Conservation (phyloP, 2,113 vertebrate species). For the Pitta sordida region DNA sequence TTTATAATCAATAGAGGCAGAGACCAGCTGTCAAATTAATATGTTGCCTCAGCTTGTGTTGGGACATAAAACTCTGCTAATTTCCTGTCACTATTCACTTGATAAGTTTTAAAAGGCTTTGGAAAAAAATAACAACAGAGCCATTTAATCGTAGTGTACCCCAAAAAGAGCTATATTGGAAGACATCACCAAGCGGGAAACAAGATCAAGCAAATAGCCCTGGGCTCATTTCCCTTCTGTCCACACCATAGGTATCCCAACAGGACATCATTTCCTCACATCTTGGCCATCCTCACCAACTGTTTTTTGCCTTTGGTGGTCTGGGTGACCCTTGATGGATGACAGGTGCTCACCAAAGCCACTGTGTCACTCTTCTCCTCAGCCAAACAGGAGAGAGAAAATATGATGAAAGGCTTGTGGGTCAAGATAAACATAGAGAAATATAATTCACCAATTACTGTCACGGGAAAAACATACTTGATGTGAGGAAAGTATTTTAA, state of each 20-base stretch:
- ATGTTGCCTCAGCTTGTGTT: not conserved
- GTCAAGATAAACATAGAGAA: not conserved
- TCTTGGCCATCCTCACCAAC: not conserved
- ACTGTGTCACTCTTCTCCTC: not conserved
- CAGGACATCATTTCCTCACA: not conserved
- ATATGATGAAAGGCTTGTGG: not conserved
- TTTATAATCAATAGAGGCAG: not conserved
- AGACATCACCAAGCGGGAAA: not conserved
- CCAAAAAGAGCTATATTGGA: not conserved
- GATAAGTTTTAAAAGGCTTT: not conserved
- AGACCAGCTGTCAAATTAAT: not conserved
- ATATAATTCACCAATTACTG: not conserved
- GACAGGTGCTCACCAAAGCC: not conserved
- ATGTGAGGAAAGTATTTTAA: not conserved
- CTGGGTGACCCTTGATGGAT: not conserved
- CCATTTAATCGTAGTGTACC: not conserved
- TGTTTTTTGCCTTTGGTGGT: not conserved
- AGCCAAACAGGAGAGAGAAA: not conserved
- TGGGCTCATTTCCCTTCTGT: not conserved
- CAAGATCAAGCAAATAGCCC: not conserved
- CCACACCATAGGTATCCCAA: accelerated
- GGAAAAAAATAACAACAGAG: not conserved
- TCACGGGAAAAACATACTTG: not conserved
- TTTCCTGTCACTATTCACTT: not conserved
- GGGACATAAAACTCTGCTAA: not conserved